Evolutionary conservation across 1,140 invertebrate genomes (phyloP).

Genomic region (Metopolophium dirhodum): DNA sequence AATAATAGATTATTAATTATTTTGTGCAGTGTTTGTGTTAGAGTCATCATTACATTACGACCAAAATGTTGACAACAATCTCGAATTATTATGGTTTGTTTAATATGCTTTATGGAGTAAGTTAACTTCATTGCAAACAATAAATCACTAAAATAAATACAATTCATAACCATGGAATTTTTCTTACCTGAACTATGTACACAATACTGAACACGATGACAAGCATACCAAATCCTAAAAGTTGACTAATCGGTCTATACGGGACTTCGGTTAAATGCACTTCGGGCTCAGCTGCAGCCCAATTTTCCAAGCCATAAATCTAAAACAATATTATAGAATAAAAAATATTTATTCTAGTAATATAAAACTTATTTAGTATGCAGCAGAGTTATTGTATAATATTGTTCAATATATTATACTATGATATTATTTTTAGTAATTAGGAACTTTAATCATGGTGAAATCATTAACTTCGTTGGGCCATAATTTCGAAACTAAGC

Average conservation of each 20-base stretch:
- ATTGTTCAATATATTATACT: background rate
- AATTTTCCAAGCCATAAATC: slow-evolving; percentile 67
- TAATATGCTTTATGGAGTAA: background rate
- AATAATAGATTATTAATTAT: background rate
- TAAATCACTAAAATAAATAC: background rate
- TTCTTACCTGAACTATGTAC: slow-evolving; percentile 43
- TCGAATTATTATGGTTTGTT: background rate
- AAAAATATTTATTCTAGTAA: background rate
- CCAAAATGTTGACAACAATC: background rate
- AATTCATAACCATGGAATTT: background rate
- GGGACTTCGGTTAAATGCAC: slow-evolving; percentile 60
- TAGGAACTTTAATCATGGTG: background rate
- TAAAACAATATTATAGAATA: slow-evolving; percentile 59
- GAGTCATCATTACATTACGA: background rate
- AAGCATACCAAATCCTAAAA: slow-evolving; percentile 66
- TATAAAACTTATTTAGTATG: background rate
- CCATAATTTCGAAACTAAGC: no score
- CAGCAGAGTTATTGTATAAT: background rate
- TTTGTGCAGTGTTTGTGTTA: background rate
- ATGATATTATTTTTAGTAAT: background rate
- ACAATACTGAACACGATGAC: slow-evolving; percentile 62
- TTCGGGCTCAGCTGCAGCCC: slow-evolving; percentile 65
- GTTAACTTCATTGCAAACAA: background rate
- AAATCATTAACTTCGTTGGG: no score
- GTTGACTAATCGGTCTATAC: slow-evolving; percentile 63